Evolutionary conservation across 2,113 vertebrate species (phyloP).

Genomic region (Leucopsar rothschildi): DNA sequence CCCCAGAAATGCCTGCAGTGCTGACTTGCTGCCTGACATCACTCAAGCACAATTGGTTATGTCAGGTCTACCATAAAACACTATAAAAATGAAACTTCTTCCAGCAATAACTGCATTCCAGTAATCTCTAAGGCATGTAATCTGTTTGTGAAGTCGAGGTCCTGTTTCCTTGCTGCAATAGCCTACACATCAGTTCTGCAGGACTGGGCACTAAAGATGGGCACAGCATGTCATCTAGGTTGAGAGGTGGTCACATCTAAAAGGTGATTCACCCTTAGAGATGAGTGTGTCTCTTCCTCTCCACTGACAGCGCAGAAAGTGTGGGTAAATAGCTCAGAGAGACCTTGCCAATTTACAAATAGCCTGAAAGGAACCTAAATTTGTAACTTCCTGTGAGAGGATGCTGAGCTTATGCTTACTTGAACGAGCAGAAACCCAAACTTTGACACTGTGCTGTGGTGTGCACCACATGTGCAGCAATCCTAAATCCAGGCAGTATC

Average conservation of each 20-base stretch:
- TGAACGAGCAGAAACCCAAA: background rate
- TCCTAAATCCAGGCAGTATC: background rate
- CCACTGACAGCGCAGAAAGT: background rate
- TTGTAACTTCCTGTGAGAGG: background rate
- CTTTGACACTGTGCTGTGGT: background rate
- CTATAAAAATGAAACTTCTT: background rate
- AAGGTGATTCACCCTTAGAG: background rate
- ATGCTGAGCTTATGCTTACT: background rate
- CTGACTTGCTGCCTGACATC: background rate
- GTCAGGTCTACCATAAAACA: background rate
- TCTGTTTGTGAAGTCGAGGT: background rate
- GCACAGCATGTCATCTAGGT: background rate
- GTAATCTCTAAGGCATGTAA: background rate
- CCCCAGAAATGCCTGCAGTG: background rate
- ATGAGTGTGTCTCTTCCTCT: background rate
- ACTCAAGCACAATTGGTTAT: background rate
- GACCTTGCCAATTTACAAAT: background rate
- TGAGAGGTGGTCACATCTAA: background rate
- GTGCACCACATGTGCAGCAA: background rate
- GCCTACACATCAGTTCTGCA: background rate
- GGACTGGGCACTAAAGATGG: background rate
- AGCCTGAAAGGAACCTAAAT: background rate
- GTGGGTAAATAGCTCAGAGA: background rate
- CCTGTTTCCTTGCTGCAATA: background rate
- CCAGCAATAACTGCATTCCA: background rate